A percentile compares a stretch with the other conserved stretches of the same genome.
phyloP scores from a whole-genome alignment of 2,888 invertebrate species.

The Torymus auratus region DNA sequence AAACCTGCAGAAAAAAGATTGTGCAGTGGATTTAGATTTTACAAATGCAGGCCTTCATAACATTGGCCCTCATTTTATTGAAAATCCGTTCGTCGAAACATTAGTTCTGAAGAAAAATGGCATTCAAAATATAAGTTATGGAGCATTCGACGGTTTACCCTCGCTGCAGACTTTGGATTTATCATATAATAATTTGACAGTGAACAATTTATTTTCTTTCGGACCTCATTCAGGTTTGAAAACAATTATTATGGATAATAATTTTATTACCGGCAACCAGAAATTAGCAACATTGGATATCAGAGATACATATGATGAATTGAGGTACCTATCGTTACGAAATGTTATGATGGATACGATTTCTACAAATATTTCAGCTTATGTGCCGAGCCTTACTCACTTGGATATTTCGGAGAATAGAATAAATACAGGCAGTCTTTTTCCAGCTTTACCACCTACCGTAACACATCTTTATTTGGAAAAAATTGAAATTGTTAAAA shows the following conservation, averaged over 20 bases:
- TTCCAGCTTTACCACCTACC: not conserved
- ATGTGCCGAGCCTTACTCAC: not conserved
- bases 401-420: not conserved
- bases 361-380: not conserved
- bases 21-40: not conserved
- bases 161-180: not conserved
- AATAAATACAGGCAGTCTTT: not conserved
- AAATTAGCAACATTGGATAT: too few relatives aligned
- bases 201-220: not conserved
- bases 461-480: constrained; percentile 17
- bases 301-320: not conserved
- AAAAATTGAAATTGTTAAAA: not conserved
- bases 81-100: not conserved
- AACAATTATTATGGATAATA: not conserved
- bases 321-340: constrained; percentile 1
- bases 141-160: not conserved
- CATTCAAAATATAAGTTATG: not conserved
- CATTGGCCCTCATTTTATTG: not conserved
- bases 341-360: not conserved
- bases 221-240: not conserved
- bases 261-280: not conserved
- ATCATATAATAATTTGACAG: constrained; percentile 3
- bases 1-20: not conserved
- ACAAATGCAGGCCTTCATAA: not conserved
- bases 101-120: not conserved